A percentile compares a stretch with the other conserved stretches of the same genome.
These are phyloP conservation scores for Aselliscus stoliczkanus DNA, from an alignment of 2,797 vertebrate genomes.

Conservation along the genomic window DNA sequence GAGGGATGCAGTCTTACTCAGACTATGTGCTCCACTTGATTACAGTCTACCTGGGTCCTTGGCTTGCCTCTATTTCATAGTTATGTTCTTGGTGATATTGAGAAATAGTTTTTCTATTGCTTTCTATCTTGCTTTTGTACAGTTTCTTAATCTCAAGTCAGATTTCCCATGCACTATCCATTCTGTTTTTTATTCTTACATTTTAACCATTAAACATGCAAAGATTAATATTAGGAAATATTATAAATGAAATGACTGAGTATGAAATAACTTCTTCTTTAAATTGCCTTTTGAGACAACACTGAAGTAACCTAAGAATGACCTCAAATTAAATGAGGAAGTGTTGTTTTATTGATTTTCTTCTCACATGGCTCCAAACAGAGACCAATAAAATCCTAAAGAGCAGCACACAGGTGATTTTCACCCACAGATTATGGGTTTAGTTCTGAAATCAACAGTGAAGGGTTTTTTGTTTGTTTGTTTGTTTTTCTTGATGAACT, in stretches of 20 bases:
- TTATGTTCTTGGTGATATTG: background rate
- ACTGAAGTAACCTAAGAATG: background rate
- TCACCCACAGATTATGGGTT: background rate
- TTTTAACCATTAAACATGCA: background rate
- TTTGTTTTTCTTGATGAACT: background rate
- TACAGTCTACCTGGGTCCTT: background rate
- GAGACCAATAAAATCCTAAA: constrained; percentile 33
- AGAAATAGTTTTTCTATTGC: background rate
- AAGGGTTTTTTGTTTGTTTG: background rate
- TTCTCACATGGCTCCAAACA: background rate
- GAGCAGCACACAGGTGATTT: constrained; percentile 39
- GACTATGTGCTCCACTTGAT: background rate
- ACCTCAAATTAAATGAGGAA: constrained; percentile 28
- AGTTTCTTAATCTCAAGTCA: background rate
- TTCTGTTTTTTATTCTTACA: background rate
- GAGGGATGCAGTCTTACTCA: background rate
- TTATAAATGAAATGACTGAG: background rate
- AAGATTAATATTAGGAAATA: background rate
- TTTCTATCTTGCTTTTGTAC: background rate
- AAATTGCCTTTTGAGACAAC: background rate
- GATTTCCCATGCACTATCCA: background rate
- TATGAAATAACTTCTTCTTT: constrained; percentile 3
- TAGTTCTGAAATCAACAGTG: constrained; percentile 41
- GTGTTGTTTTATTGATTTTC: background rate
- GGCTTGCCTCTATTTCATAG: background rate